These are phyloP conservation scores for Drosophila macrospina DNA, from an alignment of 2,888 invertebrate species.

Conservation along the genomic window DNA sequence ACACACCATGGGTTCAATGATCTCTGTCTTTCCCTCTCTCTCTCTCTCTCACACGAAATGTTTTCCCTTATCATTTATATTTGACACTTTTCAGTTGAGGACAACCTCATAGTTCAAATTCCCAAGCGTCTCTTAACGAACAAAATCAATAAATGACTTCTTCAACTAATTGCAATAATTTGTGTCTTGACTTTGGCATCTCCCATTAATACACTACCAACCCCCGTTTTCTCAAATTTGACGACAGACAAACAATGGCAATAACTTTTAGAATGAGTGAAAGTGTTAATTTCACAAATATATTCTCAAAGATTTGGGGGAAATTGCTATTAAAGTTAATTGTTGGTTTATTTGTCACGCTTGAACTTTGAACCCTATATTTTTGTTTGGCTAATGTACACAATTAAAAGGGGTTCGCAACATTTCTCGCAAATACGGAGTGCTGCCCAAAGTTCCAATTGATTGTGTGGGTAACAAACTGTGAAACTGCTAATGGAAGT, in stretches of 20 bases:
- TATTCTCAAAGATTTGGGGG: constrained; percentile 29
- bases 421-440: constrained; percentile 34
- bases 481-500: constrained; percentile 32
- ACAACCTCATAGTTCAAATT: constrained; percentile 51
- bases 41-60: neutral
- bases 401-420: constrained; percentile 62
- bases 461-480: constrained; percentile 53
- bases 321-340: constrained; percentile 71
- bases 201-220: constrained; percentile 10
- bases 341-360: constrained; percentile 78
- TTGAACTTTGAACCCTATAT: constrained; percentile 74
- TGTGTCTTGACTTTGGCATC: constrained; percentile 45
- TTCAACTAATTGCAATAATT: constrained; percentile 75
- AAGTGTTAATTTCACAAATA: constrained; percentile 78
- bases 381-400: constrained; percentile 54
- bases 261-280: constrained; percentile 33
- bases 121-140: constrained; percentile 65
- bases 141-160: constrained; percentile 69
- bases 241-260: constrained; percentile 41
- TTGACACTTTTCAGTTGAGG: constrained; percentile 29
- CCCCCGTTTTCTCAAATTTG: constrained; percentile 43
- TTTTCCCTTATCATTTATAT: constrained; percentile 32
- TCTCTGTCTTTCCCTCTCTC: neutral
- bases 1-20: constrained; percentile 43
- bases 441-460: constrained; percentile 36